Evolutionary conservation across 1,140 invertebrate species (phyloP).

Genomic region (Helicorthomorpha holstii): DNA sequence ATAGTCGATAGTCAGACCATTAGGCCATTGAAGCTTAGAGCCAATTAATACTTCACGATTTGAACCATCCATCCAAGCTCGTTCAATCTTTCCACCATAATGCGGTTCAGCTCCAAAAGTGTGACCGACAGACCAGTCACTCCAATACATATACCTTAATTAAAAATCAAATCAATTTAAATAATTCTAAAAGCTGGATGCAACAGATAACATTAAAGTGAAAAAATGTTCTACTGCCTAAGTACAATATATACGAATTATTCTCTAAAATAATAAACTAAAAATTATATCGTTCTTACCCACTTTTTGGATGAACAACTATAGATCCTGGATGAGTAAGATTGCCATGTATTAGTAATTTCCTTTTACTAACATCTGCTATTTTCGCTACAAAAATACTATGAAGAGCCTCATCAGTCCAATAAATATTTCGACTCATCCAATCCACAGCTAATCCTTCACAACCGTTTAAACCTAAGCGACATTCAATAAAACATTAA

Average conservation of each 20-base stretch:
- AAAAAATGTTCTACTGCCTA: not conserved
- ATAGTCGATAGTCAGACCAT: slow-evolving; percentile 35
- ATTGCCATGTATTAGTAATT: slow-evolving; percentile 33
- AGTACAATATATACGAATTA: not conserved
- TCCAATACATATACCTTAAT: slow-evolving; percentile 32
- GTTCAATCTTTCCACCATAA: slow-evolving; percentile 27
- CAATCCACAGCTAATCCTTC: slow-evolving; percentile 59
- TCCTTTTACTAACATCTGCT: slow-evolving; percentile 29
- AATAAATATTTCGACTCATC: slow-evolving; percentile 63
- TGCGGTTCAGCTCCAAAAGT: slow-evolving; percentile 2
- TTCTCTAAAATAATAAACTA: not conserved
- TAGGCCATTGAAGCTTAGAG: slow-evolving; percentile 31
- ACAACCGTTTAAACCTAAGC: slow-evolving; percentile 36
- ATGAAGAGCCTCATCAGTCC: slow-evolving; percentile 48
- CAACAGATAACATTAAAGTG: not conserved
- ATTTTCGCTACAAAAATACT: slow-evolving; percentile 42
- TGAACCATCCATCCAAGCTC: slow-evolving; percentile 34
- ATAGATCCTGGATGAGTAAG: slow-evolving; percentile 43
- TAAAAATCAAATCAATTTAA: slow-evolving; percentile 8
- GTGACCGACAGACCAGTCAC: slow-evolving; percentile 24
- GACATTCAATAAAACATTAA: not conserved
- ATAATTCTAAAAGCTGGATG: no score
- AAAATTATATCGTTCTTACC: slow-evolving; percentile 15
- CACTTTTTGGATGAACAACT: slow-evolving; percentile 43
- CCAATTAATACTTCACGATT: slow-evolving; percentile 24